Percentiles rank a stretch among this genome's conserved stretches.
These are phyloP conservation scores for Luperina nickerlii DNA, from an alignment of 2,888 invertebrate species.

Conservation along the genomic window DNA sequence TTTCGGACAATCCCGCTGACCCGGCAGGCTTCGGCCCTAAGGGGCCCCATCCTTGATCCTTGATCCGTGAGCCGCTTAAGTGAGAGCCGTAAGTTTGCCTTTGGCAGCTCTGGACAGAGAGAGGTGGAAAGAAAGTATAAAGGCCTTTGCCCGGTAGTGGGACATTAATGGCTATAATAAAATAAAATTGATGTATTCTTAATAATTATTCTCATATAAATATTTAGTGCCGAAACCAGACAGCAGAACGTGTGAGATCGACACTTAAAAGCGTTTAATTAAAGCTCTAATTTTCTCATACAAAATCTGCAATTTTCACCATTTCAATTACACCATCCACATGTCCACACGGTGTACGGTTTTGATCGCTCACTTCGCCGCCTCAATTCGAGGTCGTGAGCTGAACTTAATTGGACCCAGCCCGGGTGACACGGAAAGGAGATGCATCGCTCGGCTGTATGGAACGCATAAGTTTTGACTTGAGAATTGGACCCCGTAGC, in stretches of 20 bases:
- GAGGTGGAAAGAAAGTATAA: neutral
- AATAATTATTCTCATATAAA: neutral
- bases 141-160: neutral
- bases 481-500: conserved; percentile 80
- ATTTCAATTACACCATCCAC: conserved; percentile 35
- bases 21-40: too few species aligned
- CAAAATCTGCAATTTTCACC: conserved; percentile 19
- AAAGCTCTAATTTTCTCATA: neutral
- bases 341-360: conserved; percentile 11
- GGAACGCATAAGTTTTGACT: conserved; percentile 87
- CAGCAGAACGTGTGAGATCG: neutral
- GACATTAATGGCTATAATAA: neutral
- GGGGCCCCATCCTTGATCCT: too few species aligned
- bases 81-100: too few species aligned
- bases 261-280: neutral
- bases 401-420: conserved; percentile 89
- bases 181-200: neutral
- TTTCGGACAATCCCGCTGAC: too few species aligned
- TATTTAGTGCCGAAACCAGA: neutral
- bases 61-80: neutral
- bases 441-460: conserved; percentile 87
- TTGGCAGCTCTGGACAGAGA: neutral
- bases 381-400: conserved; percentile 86
- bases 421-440: conserved; percentile 89
- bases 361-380: conserved; percentile 69